phyloP scores from a whole-genome alignment of 2,888 invertebrate species.

The Mycogona germanica region DNA sequence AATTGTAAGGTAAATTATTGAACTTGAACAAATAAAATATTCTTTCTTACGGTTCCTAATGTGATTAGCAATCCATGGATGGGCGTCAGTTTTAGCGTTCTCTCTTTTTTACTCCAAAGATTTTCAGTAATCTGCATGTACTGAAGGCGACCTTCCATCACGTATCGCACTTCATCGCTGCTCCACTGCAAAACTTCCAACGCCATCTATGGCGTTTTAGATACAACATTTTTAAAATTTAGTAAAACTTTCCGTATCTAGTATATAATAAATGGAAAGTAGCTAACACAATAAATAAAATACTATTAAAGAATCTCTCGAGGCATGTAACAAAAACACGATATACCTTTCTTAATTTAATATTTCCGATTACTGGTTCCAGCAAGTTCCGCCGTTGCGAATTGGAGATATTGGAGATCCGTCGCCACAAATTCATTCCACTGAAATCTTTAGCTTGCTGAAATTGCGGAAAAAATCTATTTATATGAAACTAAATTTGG shows the following conservation, averaged over 20 bases:
- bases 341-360: conserved; percentile 62
- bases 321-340: not conserved
- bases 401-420: conserved; percentile 62
- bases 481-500: not conserved
- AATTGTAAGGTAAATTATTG: too few relatives aligned
- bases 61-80: conserved; percentile 83
- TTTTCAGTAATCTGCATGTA: conserved; percentile 83
- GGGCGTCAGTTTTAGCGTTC: conserved; percentile 70
- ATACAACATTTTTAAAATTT: conserved; percentile 8
- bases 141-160: conserved; percentile 74
- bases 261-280: not conserved
- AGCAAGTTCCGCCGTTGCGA: conserved; percentile 34
- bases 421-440: conserved; percentile 74
- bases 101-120: conserved; percentile 39
- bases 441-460: conserved; percentile 78
- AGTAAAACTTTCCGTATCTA: not conserved
- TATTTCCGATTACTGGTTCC: conserved; percentile 78
- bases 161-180: conserved; percentile 79
- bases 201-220: conserved; percentile 49
- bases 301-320: not conserved
- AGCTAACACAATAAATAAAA: not conserved
- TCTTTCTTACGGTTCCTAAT: conserved; percentile 77
- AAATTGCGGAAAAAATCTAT: not conserved
- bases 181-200: conserved; percentile 84
- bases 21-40: too few relatives aligned